Percentiles rank a stretch among this genome's conserved stretches.
Conservation (phyloP, 1,140 invertebrate species). For the Drosophila pallidifrons region DNA sequence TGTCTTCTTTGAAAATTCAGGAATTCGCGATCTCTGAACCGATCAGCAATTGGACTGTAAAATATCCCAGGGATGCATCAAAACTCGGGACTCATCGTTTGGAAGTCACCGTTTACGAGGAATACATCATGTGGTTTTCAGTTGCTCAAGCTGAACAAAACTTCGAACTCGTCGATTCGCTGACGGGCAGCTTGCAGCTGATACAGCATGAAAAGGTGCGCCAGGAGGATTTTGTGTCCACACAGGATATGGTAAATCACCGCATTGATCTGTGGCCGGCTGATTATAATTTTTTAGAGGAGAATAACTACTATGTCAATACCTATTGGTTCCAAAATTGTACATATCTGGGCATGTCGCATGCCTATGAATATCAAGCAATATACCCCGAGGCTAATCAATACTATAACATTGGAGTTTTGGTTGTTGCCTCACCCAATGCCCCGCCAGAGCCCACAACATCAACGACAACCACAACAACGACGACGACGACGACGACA, state of each 20-base stretch:
- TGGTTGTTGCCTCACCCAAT: constrained; percentile 89
- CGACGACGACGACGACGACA: constrained; percentile 85
- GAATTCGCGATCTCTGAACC: constrained; percentile 50
- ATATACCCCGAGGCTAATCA: constrained; percentile 88
- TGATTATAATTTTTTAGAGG: constrained; percentile 87
- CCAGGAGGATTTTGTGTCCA: constrained; percentile 88
- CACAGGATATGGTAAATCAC: constrained; percentile 86
- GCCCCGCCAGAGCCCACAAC: constrained; percentile 87
- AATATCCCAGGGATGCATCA: constrained; percentile 85
- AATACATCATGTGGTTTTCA: constrained; percentile 70
- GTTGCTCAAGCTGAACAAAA: constrained; percentile 64
- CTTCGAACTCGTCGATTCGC: constrained; percentile 86
- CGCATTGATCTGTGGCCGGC: constrained; percentile 87
- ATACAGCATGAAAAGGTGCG: constrained; percentile 87
- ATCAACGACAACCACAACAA: constrained; percentile 87
- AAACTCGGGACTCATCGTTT: constrained; percentile 87
- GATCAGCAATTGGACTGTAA: constrained; percentile 86
- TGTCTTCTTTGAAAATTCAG: constrained; percentile 40
- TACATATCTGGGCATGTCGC: constrained; percentile 88
- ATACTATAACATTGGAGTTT: constrained; percentile 88
- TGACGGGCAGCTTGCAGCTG: constrained; percentile 88
- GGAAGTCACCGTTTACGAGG: constrained; percentile 86
- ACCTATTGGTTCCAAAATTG: constrained; percentile 93
- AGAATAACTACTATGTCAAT: constrained; percentile 87
- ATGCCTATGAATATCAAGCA: constrained; percentile 87